phyloP scores from a whole-genome alignment of 2,797 vertebrate genomes.

The Sebastes matsubarae region DNA sequence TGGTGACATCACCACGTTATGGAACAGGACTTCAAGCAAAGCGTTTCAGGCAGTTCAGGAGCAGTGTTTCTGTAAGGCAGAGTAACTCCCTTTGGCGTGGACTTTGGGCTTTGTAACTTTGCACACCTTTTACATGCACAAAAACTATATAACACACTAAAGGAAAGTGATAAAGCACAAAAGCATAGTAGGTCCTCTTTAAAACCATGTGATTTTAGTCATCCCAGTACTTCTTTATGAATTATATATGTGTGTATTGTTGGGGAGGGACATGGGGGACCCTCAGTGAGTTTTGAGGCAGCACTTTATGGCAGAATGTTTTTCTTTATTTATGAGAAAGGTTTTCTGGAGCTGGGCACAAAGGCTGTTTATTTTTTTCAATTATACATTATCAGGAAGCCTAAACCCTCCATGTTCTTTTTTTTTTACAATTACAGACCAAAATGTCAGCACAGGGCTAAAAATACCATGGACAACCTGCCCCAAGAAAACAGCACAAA shows the following conservation, averaged over 20 bases:
- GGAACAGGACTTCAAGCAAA: no score
- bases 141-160: no score
- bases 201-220: not conserved
- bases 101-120: no score
- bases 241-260: not conserved
- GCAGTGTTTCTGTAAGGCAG: no score
- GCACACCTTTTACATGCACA: no score
- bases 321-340: constrained; percentile 14
- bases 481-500: not conserved
- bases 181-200: no score
- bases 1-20: no score
- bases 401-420: not conserved
- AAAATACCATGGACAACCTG: not conserved
- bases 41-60: no score
- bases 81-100: no score
- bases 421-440: not conserved
- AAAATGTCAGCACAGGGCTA: not conserved
- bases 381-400: not conserved
- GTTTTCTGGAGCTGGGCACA: not conserved
- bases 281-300: not conserved
- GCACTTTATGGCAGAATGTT: not conserved
- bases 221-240: not conserved
- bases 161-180: no score
- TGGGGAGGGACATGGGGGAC: not conserved
- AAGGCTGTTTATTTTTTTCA: constrained; percentile 5